Percentiles rank a stretch among this genome's conserved stretches.
Evolutionary conservation across 2,113 vertebrate genomes (phyloP).

Genomic region (Chitala chitala): DNA sequence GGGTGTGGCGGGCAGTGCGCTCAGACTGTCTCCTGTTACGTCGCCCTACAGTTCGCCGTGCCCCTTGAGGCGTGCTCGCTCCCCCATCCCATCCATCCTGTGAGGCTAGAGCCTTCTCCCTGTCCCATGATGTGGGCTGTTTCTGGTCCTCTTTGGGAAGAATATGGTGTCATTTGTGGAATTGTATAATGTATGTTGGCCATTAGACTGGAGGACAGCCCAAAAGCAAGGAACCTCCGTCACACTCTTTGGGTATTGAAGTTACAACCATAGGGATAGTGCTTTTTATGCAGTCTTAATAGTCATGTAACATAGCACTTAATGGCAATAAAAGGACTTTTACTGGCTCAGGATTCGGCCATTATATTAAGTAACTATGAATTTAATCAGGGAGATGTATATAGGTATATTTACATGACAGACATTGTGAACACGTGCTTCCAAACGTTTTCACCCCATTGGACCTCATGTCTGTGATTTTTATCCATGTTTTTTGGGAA

Average conservation of each 20-base stretch:
- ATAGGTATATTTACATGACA: constrained; percentile 54
- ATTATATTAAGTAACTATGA: constrained; percentile 61
- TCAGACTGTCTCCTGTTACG: constrained; percentile 87
- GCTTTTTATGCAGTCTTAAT: constrained; percentile 50
- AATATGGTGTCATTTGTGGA: constrained; percentile 28
- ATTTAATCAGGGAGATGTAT: constrained; percentile 74
- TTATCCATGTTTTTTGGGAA: constrained; percentile 56
- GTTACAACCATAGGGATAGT: constrained; percentile 52
- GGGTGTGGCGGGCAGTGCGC: constrained; percentile 81
- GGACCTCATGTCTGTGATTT: constrained; percentile 67
- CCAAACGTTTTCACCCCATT: constrained; percentile 70
- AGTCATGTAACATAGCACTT: constrained; percentile 45
- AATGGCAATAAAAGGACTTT: constrained; percentile 72
- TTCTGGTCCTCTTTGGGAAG: background rate
- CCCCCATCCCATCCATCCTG: constrained; percentile 90
- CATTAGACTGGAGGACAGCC: constrained; percentile 55
- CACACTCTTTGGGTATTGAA: constrained; percentile 50
- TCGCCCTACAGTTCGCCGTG: constrained; percentile 91
- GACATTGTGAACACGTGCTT: constrained; percentile 78
- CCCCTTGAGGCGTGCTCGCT: constrained; percentile 83
- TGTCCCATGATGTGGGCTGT: background rate
- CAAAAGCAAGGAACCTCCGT: constrained; percentile 40
- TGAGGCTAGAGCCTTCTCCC: constrained; percentile 54
- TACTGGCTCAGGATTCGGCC: constrained; percentile 64
- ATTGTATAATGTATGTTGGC: constrained; percentile 58